These are phyloP conservation scores for Mythimna impura DNA, from an alignment of 2,888 invertebrate species.

Conservation along the genomic window DNA sequence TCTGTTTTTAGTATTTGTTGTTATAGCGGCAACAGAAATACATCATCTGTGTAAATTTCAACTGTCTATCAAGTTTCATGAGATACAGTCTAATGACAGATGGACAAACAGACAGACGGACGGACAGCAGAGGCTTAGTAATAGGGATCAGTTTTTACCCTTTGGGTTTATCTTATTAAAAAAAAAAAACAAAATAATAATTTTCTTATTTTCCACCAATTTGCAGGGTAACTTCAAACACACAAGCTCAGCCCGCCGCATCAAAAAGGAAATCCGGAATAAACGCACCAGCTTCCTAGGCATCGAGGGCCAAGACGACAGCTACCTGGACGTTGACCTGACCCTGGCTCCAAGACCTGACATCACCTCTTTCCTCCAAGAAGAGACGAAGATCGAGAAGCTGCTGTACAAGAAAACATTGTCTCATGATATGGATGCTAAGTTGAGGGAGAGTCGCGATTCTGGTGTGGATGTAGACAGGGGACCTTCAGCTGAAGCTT, in stretches of 20 bases:
- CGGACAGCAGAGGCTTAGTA: no score
- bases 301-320: conserved; percentile 94
- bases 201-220: neutral
- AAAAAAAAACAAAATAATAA: neutral
- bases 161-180: no score
- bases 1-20: no score
- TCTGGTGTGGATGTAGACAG: conserved; percentile 94
- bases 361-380: conserved; percentile 94
- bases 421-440: conserved; percentile 93
- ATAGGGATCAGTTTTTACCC: no score
- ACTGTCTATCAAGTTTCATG: no score
- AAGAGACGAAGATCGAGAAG: conserved; percentile 94
- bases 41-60: no score
- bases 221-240: conserved; percentile 92
- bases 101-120: no score
- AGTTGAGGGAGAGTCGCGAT: conserved; percentile 93
- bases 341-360: conserved; percentile 94
- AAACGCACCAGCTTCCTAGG: conserved; percentile 96
- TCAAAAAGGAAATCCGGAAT: conserved; percentile 95
- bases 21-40: no score
- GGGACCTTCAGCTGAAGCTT: conserved; percentile 90
- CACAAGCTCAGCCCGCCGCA: conserved; percentile 95
- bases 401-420: conserved; percentile 93
- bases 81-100: no score
- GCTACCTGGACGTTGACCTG: conserved; percentile 92